A percentile compares a stretch with the other conserved stretches of the same genome.
These are phyloP conservation scores for Drosophila sturtevanti DNA, from an alignment of 1,140 invertebrate species.

Conservation along the genomic window DNA sequence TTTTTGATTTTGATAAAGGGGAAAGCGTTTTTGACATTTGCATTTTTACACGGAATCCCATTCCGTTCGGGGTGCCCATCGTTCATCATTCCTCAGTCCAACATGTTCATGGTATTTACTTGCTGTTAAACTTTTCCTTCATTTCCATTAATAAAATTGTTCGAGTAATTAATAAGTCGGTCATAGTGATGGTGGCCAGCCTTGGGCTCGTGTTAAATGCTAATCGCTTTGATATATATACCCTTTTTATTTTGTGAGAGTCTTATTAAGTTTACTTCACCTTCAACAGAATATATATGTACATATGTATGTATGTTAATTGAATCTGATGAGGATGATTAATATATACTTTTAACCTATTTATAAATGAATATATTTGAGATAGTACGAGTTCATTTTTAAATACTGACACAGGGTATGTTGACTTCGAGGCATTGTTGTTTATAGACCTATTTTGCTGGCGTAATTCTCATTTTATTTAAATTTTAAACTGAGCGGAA, in stretches of 20 bases:
- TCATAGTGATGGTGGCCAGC: conserved; percentile 1
- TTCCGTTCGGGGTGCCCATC: not conserved
- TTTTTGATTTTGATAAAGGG: not conserved
- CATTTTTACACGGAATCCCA: no score
- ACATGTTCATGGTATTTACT: not conserved
- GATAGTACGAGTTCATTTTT: no score
- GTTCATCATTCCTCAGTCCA: not conserved
- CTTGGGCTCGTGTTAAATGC: conserved; percentile 38
- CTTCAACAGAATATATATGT: no score
- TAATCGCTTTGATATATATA: conserved; percentile 46
- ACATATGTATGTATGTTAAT: no score
- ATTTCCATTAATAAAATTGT: conserved; percentile 46
- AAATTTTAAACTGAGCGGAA: conserved; percentile 44
- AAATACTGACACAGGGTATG: not conserved
- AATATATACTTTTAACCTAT: no score
- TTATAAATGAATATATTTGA: no score
- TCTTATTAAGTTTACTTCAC: not conserved
- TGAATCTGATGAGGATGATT: no score
- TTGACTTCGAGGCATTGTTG: not conserved
- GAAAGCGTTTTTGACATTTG: not conserved
- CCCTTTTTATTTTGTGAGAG: not conserved
- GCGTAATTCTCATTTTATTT: conserved; percentile 53
- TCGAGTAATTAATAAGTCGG: conserved; percentile 60
- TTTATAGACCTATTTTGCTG: not conserved
- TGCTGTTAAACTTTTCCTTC: conserved; percentile 33